phyloP scores from a whole-genome alignment of 53 echinoderm and acorn worm species.

The Temnopleurus reevesii region DNA sequence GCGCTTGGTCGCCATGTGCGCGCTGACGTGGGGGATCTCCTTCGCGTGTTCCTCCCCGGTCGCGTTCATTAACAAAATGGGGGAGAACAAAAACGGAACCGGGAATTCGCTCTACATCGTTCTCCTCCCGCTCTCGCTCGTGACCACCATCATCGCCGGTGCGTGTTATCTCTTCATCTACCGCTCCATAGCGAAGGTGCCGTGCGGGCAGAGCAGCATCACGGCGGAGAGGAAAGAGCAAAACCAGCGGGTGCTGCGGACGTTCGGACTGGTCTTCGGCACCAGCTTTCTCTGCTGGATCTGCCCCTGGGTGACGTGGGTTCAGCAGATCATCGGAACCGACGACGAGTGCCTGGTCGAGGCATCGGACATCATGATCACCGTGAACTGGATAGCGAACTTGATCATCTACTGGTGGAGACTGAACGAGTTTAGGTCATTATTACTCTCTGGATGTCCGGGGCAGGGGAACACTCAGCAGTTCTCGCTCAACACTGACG shows the following conservation, averaged over 20 bases:
- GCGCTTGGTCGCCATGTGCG: neutral
- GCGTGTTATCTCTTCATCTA: neutral
- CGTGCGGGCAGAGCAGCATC: neutral
- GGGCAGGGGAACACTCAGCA: too few species aligned
- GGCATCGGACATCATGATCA: neutral
- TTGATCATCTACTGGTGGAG: neutral
- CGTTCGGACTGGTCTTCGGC: conserved; percentile 1
- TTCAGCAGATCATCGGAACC: neutral
- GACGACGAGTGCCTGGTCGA: neutral
- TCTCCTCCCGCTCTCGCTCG: neutral
- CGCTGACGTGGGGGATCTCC: neutral
- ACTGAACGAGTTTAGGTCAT: neutral
- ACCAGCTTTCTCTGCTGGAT: conserved; percentile 6
- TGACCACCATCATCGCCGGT: neutral
- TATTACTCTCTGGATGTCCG: too few species aligned
- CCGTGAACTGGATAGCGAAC: neutral
- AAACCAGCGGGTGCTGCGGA: neutral
- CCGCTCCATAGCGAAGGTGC: conserved; percentile 4
- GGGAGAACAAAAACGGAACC: too few species aligned
- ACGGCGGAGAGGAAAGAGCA: neutral
- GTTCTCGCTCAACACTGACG: too few species aligned
- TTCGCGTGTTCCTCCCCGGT: neutral
- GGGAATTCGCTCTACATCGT: neutral
- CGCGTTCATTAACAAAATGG: neutral
- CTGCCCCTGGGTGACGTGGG: neutral